Percentiles rank a stretch among this genome's conserved stretches.
Conservation (phyloP, 2,113 vertebrate species). For the Murina feae region DNA sequence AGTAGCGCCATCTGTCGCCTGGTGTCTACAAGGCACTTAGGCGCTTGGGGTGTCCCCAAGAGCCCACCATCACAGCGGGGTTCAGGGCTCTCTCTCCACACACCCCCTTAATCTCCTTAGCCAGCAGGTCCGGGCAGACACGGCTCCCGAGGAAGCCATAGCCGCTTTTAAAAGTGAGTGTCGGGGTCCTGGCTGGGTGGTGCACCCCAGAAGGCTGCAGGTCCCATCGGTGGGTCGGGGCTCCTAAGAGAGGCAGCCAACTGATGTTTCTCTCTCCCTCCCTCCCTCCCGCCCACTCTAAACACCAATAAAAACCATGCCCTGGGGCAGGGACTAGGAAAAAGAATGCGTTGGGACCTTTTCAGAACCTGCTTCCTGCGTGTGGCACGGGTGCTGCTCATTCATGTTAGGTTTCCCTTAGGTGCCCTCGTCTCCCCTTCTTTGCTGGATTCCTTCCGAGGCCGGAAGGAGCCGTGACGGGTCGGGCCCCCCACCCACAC, state of each 20-base stretch:
- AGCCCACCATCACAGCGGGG: not conserved
- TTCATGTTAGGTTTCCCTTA: not conserved
- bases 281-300: not conserved
- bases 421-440: not conserved
- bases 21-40: not conserved
- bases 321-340: too few species aligned
- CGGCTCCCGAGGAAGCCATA: not conserved
- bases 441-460: not conserved
- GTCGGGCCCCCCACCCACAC: not conserved
- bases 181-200: not conserved
- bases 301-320: not conserved
- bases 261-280: not conserved
- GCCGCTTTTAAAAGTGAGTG: not conserved
- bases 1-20: accelerated
- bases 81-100: not conserved
- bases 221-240: not conserved
- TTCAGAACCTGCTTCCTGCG: not conserved
- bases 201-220: not conserved
- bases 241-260: not conserved
- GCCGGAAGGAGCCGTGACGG: not conserved
- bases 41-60: not conserved
- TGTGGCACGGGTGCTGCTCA: not conserved
- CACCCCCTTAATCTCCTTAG: not conserved
- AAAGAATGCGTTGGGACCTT: not conserved
- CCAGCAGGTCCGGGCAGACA: not conserved